These are phyloP conservation scores for Aleiodes sp. DNA, from an alignment of 1,140 invertebrate genomes.

Conservation along the genomic window DNA sequence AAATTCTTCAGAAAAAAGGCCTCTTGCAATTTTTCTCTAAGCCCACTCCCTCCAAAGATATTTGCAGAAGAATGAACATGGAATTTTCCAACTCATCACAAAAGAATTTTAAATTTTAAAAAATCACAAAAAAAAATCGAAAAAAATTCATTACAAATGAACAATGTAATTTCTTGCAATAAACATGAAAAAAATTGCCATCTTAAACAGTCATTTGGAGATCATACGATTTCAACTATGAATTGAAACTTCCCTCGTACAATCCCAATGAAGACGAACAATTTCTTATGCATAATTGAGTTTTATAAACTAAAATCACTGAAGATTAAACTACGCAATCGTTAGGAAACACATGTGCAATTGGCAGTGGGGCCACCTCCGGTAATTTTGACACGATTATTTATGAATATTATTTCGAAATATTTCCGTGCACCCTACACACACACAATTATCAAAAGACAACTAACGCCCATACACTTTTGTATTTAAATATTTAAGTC, in stretches of 20 bases:
- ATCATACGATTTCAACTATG: not conserved
- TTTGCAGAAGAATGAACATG: too few relatives aligned
- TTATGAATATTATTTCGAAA: constrained; percentile 34
- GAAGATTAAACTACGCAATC: constrained; percentile 33
- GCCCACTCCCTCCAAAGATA: too few relatives aligned
- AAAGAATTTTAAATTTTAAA: too few relatives aligned
- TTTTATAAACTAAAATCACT: constrained; percentile 24
- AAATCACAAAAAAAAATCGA: too few relatives aligned
- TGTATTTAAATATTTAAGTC: not conserved
- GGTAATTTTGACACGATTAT: constrained; percentile 25
- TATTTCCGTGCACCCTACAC: constrained; percentile 30
- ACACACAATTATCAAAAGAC: not conserved
- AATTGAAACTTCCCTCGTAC: not conserved
- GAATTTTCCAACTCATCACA: too few relatives aligned
- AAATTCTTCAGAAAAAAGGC: too few relatives aligned
- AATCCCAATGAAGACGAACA: not conserved
- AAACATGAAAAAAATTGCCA: not conserved
- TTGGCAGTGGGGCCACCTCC: constrained; percentile 45
- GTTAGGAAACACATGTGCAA: constrained; percentile 27
- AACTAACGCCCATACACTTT: not conserved
- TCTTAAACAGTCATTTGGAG: too few relatives aligned
- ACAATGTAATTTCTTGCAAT: too few relatives aligned
- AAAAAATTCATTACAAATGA: too few relatives aligned
- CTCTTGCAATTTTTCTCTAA: too few relatives aligned
- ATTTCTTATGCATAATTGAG: not conserved